Base-by-base conservation (phyloP, 2,888 invertebrate genomes). In the Diadegma fenestrale region DNA sequence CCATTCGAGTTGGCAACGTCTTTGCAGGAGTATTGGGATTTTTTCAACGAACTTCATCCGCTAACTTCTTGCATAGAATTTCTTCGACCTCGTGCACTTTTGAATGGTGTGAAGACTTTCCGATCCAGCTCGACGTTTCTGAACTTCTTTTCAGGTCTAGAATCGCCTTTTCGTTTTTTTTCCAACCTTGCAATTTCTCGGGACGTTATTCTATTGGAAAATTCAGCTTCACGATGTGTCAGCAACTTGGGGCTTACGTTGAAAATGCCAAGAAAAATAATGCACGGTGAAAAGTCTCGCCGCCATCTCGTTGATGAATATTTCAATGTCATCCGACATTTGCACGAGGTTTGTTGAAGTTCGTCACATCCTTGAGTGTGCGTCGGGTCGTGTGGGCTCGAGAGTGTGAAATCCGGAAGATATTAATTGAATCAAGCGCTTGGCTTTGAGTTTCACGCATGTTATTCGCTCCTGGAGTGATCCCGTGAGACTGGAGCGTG, bases 301-400 rank as follows among this genome's bases (percentile, higher is more conserved):
- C 79, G 79, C 80, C 79, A 76, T 43, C 45, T 51, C 26, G 63
- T 63, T 75, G 51, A 75, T 48, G 45, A 75, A 58, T 69, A 79
- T 75, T 75, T 61, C 51, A 79, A 75, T 75, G n/a, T 51, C 45
- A 17, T 58, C 26, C 30, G 14, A 22, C 4, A 19, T 58, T n/a
- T 22, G 19, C 22, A 22, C 43, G 22, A 30, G 48, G 19, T 51
- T 68, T 72, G 54, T 41, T 43, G 63, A 82, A 72, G 58, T 30
- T 22, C 45, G 6, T 19, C 17, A 61, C 45, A n/a, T n/a, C 10
- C n/a, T 10, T 22, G 17, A 26, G 17, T 14, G 37, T 10, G 22
- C n/a, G 37, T 10, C 37, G 41, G 45, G 26, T 61, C 33, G 33
- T 1, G 77, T 58, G 41, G 51, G 54, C 26, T 66, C 51, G 17